Base-by-base conservation (phyloP, 2,888 invertebrate species). In the Dastarcus helophoroides region DNA sequence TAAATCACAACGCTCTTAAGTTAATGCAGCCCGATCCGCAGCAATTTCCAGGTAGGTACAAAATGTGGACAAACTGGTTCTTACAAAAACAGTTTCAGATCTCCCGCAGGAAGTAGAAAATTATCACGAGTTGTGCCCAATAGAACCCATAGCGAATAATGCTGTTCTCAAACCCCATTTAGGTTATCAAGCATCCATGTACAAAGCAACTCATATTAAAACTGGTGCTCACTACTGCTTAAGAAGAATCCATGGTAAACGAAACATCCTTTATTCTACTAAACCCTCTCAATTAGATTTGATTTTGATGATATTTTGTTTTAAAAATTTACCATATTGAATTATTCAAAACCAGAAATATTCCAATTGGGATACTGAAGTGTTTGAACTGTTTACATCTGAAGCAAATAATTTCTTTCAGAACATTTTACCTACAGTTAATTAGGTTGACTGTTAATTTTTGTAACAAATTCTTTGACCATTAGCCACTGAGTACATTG, bases 91-190 rank as follows among this genome's bases (percentile, higher is more conserved):
- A 47, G 49, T 40, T 60, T 55, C 47, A 43, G 59, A 58, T 43
- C 63, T 94, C 44, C 95, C 94, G 1, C 69, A 74, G 41, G 83
- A 84, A 57, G 81, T 95, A 37, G 94, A 93, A 54, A 83, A 83
- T 60, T 95, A 91, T 62, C 78, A 86, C 41, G 83, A 88, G 41
- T 60, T 95, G 44, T 79, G 77, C 46, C 91, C 93, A 0, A 60
- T 95, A 35, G 94, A 95, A 63, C 69, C 74, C 10, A 62, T 69
- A 29, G 65, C 69, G 35, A 60, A 64, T 12, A 61, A 65, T 12
- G 54, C 65, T 15, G 43, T 68, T 22, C 72, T 74, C 29, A 79
- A 84, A 43, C 73, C 82, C 34, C 73, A 74, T 35, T 68, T 76
- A 38, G 71, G 76, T 46, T 73, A 77, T 29, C 76, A 83, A 46